A percentile compares a stretch with the other conserved stretches of the same genome.
Conservation (phyloP, 1,140 invertebrate genomes). For the Scaptomyza hsui region DNA sequence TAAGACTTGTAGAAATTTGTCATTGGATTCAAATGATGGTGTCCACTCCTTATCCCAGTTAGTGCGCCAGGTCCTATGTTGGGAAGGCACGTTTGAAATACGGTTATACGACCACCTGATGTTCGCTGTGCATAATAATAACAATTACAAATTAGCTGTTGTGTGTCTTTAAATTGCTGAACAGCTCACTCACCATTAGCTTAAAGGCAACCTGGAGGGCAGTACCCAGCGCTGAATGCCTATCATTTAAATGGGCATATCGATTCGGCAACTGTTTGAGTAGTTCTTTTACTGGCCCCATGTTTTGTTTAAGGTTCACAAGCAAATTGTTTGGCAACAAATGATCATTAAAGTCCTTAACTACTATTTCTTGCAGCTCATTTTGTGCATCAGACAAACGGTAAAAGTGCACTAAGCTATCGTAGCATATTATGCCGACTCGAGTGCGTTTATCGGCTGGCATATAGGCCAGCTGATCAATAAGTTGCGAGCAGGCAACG, state of each 20-base stretch:
- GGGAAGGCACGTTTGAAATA: conserved; percentile 96
- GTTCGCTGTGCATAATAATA: conserved; percentile 86
- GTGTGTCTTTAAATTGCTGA: not conserved
- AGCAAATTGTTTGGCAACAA: conserved; percentile 96
- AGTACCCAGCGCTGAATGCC: conserved; percentile 94
- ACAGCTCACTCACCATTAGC: conserved; percentile 89
- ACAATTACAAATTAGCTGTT: not conserved
- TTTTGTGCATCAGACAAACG: conserved; percentile 93
- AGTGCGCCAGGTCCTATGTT: conserved; percentile 96
- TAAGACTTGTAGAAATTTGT: conserved; percentile 99
- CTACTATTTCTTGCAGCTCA: conserved; percentile 95
- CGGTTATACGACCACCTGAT: conserved; percentile 98
- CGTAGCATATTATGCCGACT: conserved; percentile 97
- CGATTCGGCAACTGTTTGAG: conserved; percentile 91
- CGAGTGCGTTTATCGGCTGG: conserved; percentile 97
- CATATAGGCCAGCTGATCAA: conserved; percentile 92
- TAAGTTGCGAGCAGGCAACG: conserved; percentile 92
- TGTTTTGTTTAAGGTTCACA: conserved; percentile 95
- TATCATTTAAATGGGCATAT: conserved; percentile 90
- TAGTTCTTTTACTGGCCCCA: conserved; percentile 91
- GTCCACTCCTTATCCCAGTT: conserved; percentile 91
- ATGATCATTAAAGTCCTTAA: conserved; percentile 96
- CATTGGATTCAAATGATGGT: conserved; percentile 95
- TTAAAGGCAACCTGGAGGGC: conserved; percentile 96
- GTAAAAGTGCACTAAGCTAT: conserved; percentile 97